Evolutionary conservation across 2,888 invertebrate species (phyloP), one percentile per base, ranked within the genome.

Genomic region (Lochmaea crataegi): DNA sequence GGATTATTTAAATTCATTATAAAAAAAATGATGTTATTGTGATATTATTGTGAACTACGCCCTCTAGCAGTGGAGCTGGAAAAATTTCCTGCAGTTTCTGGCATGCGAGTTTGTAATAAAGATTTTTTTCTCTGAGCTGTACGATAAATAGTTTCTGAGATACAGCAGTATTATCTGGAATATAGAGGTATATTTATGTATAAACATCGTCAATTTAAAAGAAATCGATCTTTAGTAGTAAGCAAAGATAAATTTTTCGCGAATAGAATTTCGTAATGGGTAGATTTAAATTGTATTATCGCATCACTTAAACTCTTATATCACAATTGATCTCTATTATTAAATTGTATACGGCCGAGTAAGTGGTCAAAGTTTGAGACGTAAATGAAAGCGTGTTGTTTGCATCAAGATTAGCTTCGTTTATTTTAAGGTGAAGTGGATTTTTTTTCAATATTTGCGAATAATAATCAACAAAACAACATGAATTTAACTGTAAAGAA

Each of bases 271-370:
- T 60, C 18, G 10, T 63, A 42, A n/a, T 42, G 42, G 42, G 10
- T 16, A 63, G n/a, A 42, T 42, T 9, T 70, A 70, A 70, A 70
- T 64, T 65, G 65, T 70, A 53, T 70, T 70, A 70, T 42, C 53
- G 63, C 70, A 70, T 70, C 64, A 70, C 70, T 70, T 70, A 70
- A 60, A 42, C n/a, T n/a, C n/a, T n/a, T n/a, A n/a, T n/a, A n/a
- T n/a, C 56, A 65, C 70, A 70, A 70, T 70, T 70, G 70, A 51
- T 69, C 56, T 63, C 38, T 65, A 70, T 70, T 70, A 70, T 70
- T 32, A 70, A 57, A 70, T 70, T 64, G 58, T 70, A 32, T 45
- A 51, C 45, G 56, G 11, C 16, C 61, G 45, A n/a, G n/a, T n/a
- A n/a, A n/a, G n/a, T 63, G 61, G 42, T 42, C 12, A 16, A 41